phyloP scores from a whole-genome alignment of 2,797 vertebrate genomes.

The Xenentodon cancila region DNA sequence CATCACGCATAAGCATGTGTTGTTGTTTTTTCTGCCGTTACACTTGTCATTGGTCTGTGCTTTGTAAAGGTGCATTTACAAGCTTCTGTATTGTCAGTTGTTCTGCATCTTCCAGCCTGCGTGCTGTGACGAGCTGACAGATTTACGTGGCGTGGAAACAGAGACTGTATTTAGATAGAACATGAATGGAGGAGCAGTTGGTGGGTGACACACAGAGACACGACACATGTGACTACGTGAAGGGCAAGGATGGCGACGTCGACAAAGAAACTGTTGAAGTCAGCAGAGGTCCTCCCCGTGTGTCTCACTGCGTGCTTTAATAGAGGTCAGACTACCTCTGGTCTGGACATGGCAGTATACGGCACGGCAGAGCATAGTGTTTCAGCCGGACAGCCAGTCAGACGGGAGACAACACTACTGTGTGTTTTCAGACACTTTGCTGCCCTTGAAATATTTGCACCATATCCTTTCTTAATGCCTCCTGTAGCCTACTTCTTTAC shows the following conservation, averaged over 20 bases:
- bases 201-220: neutral
- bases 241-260: constrained; percentile 21
- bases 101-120: too few species aligned
- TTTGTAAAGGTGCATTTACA: too few species aligned
- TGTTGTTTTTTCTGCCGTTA: too few species aligned
- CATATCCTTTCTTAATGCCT: constrained; percentile 43
- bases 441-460: constrained; percentile 39
- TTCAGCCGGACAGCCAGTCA: constrained; percentile 33
- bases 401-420: constrained; percentile 47
- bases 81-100: too few species aligned
- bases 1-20: too few species aligned
- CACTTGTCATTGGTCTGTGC: too few species aligned
- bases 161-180: constrained; percentile 58
- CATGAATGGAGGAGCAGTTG: constrained; percentile 10
- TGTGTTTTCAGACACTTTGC: constrained; percentile 53
- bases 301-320: neutral
- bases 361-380: constrained; percentile 30
- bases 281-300: too few species aligned
- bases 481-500: constrained; percentile 42
- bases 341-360: constrained; percentile 24
- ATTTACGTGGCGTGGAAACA: constrained; percentile 46
- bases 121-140: neutral
- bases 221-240: constrained; percentile 19
- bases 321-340: constrained; percentile 7
- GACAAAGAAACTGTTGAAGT: constrained; percentile 6